Base-by-base conservation (phyloP, 64 coral and sea anemone species). In the Stichodactyla mertensii region DNA sequence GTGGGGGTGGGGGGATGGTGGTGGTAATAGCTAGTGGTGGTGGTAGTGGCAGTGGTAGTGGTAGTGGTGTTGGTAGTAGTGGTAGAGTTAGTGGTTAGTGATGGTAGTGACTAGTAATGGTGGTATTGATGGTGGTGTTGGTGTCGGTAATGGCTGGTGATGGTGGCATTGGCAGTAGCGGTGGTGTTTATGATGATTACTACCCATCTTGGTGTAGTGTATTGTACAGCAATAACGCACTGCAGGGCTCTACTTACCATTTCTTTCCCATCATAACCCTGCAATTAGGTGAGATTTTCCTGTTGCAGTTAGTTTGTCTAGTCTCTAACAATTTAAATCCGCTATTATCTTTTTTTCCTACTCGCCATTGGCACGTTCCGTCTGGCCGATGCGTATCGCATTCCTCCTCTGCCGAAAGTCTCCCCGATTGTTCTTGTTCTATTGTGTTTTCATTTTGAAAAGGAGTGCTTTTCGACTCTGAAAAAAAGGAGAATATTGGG, bases 321-420 rank as follows among this genome's bases (percentile, higher is more conserved):
- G 5, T 82, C 19, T 82, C 7, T 22, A 54, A 6, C 55, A 54
- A 16, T 20, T 55, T 22, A 4, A 23, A 23, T 54, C n/a, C 23
- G 7, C 16, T 82, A 6, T 82, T 23, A 12, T 19, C 80, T 57
- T 54, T 55, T 23, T 57, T 54, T 54, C 80, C 80, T 22, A 82
- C 80, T 23, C 80, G 52, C 80, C 80, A 82, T 10, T 54, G 16
- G 52, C 80, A 82, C 18, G 80, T 52, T 8, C 80, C 80, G 55
- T 82, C 80, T 14, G 24, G 69, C 6, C 69, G 69, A 23, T 10
- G 69, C 12, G 36, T 0, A 12, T 10, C 69, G 69, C 69, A 74
- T 27, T 74, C 24, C 5, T 74, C 69, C 4, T 74, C 69, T 2
- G 6, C 24, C 4, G 26, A 8, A 10, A 26, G 23, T 5, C 23